These are phyloP conservation scores for Proterorhinus semilunaris DNA, from an alignment of 2,113 vertebrate species.

Conservation along the genomic window DNA sequence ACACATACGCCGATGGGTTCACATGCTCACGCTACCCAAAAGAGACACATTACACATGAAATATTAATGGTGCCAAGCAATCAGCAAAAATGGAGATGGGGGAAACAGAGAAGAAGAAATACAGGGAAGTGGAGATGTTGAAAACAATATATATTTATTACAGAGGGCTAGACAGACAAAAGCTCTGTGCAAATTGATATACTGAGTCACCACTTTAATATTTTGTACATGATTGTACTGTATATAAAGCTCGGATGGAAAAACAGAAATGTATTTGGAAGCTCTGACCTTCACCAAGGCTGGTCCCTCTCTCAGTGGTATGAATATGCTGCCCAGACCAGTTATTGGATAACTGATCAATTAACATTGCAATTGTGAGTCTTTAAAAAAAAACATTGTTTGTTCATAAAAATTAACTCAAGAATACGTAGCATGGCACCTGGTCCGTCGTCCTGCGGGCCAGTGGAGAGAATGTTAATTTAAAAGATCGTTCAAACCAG, in stretches of 20 bases:
- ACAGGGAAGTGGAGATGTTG: slow-evolving; percentile 32
- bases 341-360: no score
- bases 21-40: slow-evolving; percentile 68
- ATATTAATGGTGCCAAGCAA: slow-evolving; percentile 78
- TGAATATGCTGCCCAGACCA: no score
- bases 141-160: slow-evolving; percentile 57
- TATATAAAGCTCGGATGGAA: background rate
- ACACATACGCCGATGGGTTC: slow-evolving; percentile 25
- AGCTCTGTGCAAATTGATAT: slow-evolving; percentile 43
- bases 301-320: no score
- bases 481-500: no score
- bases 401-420: no score
- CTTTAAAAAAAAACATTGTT: no score
- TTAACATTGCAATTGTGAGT: no score
- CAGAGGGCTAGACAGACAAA: slow-evolving; percentile 37
- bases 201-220: slow-evolving; percentile 38
- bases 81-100: slow-evolving; percentile 76
- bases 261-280: no score
- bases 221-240: background rate
- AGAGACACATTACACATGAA: slow-evolving; percentile 79
- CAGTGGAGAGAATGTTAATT: no score
- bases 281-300: no score
- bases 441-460: no score
- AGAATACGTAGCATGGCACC: no score
- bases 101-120: slow-evolving; percentile 43